Evolutionary conservation across 2,888 invertebrate genomes (phyloP), one percentile per base, ranked within the genome.

Genomic region (Mactromeris polynyma): DNA sequence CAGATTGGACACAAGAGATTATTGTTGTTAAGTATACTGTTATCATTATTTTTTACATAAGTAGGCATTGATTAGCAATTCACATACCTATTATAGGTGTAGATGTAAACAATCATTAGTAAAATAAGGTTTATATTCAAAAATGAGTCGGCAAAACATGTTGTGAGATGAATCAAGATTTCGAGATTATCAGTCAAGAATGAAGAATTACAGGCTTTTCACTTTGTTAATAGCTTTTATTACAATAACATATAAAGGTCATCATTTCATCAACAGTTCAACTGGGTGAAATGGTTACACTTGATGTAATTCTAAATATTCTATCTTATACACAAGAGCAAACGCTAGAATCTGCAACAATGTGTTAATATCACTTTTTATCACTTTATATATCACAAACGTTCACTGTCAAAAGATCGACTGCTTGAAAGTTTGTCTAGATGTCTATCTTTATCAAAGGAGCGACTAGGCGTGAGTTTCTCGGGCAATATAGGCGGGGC

Each of bases 391-490:
- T 73, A 83, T 83, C 83, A 83, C 83, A 83, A 83, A 42, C 36
- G 69, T 69, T 83, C 83, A 40, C 83, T 83, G 40, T 83, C 83
- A 69, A 83, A 64, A 64, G 83, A 83, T 83, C 73, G 33, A 73
- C 73, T 73, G 31, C 26, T 33, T 73, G 73, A 73, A 73, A 73
- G 73, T 26, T 73, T 73, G 9, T 73, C 73, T 36, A 33, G 73
- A 73, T 73, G 73, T 36, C 36, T 83, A 73, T 83, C 83, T 17
- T 73, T 73, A 42, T 83, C 83, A 85, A 84, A 84, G 40, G 89
- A 83, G 36, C 87, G 83, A 88, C 85, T 87, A 54, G 92, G 89
- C 9, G 89, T 88, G 81, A 88, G 87, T 89, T 92, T 92, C 58
- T 83, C 89, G 46, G 92, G 92, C 51, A 92, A 81, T 58, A 78